Base-by-base conservation (phyloP, 2,888 invertebrate genomes). In the Metalampra italica region DNA sequence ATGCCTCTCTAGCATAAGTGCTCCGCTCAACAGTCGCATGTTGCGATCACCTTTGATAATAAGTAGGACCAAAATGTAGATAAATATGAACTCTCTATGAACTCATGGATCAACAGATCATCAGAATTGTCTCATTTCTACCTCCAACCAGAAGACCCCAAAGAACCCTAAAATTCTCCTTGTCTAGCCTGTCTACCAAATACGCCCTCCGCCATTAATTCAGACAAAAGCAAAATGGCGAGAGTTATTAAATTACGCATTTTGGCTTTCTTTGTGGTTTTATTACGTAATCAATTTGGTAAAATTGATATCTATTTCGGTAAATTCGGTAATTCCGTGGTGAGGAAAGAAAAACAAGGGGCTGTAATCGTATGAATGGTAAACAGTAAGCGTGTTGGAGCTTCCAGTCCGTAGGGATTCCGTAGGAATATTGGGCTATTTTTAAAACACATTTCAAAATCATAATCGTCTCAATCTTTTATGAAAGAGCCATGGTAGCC, bases 191-290 rank as follows among this genome's bases (percentile, higher is more conserved):
- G 39, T 15, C 14, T 36, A 39, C 5, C n/a, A 32, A 12, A 9
- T 7, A 14, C 43, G 12, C 14, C 43, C 34, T 32, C 29, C 29
- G 9, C 9, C 34, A 15, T 14, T 9, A 30, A 1, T 7, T 34
- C 13, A 53, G 2, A 52, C 44, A 34, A 29, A 52, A 64, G 60
- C 56, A 66, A 68, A 61, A 66, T 60, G 60, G 60, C 59, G 53
- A 5, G 52, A 52, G 45, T 14, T 57, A 56, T 71, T 66, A 58
- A 60, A 65, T 66, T 60, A 68, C 60, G 49, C 56, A 56, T 62
- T 63, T 62, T 56, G 53, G n/a, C 51, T 57, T 53, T 38, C 15
- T 32, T 47, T 46, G 32, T 45, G 43, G 32, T 46, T 46, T 29
- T 43, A 50, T 50, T 50, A 50, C 12, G 41, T 37, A 46, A 50